Evolutionary conservation across 1,140 invertebrate species (phyloP).

Genomic region (Tribolium castaneum): DNA sequence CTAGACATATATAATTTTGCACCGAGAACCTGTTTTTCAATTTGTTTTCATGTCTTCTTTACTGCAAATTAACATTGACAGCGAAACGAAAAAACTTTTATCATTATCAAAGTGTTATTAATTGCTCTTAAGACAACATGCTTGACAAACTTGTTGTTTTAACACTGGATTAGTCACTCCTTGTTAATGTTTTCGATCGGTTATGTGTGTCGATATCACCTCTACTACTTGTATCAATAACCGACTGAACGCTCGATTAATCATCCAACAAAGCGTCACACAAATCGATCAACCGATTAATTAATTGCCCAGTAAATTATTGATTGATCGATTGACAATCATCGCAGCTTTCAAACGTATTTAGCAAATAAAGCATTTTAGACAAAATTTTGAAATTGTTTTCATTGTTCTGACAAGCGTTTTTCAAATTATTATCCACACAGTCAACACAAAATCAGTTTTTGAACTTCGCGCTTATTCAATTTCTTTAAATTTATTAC

Average conservation of each 20-base stretch:
- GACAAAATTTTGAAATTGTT: too few species aligned
- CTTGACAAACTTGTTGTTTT: constrained; percentile 27
- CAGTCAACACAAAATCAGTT: too few species aligned
- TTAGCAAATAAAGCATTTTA: background rate
- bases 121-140: background rate
- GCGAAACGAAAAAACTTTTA: constrained; percentile 11
- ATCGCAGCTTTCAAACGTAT: background rate
- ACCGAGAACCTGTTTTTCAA: constrained; percentile 57
- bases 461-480: too few species aligned
- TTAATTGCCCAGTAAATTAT: constrained; percentile 22
- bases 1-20: constrained; percentile 55
- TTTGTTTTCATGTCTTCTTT: constrained; percentile 56
- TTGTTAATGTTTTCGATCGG: constrained; percentile 22
- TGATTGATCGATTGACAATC: constrained; percentile 15
- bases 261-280: constrained; percentile 24
- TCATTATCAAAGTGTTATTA: constrained; percentile 10
- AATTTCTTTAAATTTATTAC: too few species aligned
- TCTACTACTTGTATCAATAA: constrained; percentile 16
- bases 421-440: too few species aligned
- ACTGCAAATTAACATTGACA: constrained; percentile 55
- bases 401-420: too few species aligned
- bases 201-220: constrained; percentile 25
- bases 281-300: constrained; percentile 33
- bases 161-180: constrained; percentile 19
- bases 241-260: constrained; percentile 27